Evolutionary conservation across 2,888 invertebrate species (phyloP), one percentile per base, ranked within the genome.

Genomic region (Itoplectis maculator): DNA sequence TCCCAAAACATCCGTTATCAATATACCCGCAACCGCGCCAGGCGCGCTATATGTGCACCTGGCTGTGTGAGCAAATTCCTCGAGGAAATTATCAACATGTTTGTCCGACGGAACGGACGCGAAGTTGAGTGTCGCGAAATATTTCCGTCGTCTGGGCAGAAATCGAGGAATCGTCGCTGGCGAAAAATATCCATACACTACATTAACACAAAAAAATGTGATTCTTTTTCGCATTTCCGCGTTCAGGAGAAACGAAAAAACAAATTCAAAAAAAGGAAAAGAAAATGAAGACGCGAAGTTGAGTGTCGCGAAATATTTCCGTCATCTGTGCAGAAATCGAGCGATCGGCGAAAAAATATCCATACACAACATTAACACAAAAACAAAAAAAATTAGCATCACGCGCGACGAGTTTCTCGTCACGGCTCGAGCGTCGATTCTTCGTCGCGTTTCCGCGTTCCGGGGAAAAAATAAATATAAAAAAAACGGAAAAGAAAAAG

Each of bases 1-100:
- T 42, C 59, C 42, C 59, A 72, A 72, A 72, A 72, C 72, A 59
- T 72, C 59, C 72, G 59, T 59, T 59, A 59, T 47, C 59, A 61
- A 77, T 69, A 69, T 37, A 29, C 29, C 29, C 29, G 70, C 65
- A 79, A 65, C 73, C 37, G 47, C 59, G 59, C 45, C 59, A 23
- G 59, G 0, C 40, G 6, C 23, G 5, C 54, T 1, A n/a, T 45
- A 13, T 23, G 20, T 1, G 59, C 7, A 7, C 42, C 42, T 42
- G 1, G 20, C 7, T 51, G 9, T 13, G 1, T 3, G 13, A 11
- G 20, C 13, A 11, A 35, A 59, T 29, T 35, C 13, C 13, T 7
- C 4, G 35, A 59, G 56, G 35, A 59, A 59, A 59, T 13, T 11
- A 2, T 59, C n/a, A 59, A 35, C 13, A 29, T 29, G 29, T 29